Evolutionary conservation across 1,140 invertebrate species (phyloP).

Genomic region (Caerostris darwini): DNA sequence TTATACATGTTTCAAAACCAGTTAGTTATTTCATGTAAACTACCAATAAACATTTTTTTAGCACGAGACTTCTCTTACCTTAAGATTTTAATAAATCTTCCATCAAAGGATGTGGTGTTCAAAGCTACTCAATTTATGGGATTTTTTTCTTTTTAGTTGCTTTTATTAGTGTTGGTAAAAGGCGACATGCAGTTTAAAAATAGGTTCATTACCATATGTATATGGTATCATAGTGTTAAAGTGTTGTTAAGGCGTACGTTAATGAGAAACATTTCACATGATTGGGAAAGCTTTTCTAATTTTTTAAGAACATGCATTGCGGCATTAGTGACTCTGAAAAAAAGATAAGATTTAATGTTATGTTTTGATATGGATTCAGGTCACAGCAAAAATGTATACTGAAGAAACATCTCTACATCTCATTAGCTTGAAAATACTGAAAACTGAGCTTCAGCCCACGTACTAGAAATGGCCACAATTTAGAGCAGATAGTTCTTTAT

Average conservation of each 20-base stretch:
- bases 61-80: too few relatives aligned
- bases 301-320: constrained; percentile 18
- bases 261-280: constrained; percentile 12
- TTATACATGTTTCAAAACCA: too few relatives aligned
- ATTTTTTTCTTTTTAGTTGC: background rate
- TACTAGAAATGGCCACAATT: background rate
- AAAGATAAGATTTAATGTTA: constrained; percentile 27
- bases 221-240: constrained; percentile 4
- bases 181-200: background rate
- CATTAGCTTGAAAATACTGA: background rate
- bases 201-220: constrained; percentile 19
- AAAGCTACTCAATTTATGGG: background rate
- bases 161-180: background rate
- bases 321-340: constrained; percentile 2
- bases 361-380: constrained; percentile 40
- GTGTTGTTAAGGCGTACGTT: background rate
- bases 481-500: background rate
- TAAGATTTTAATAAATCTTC: too few relatives aligned
- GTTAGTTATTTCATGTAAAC: too few relatives aligned
- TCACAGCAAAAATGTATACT: constrained; percentile 15
- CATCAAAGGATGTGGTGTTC: background rate
- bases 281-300: constrained; percentile 28
- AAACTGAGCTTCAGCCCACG: background rate
- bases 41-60: too few relatives aligned
- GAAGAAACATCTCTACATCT: background rate